Percentiles rank a stretch among this genome's conserved stretches.
These are phyloP conservation scores for Calosoma granatense DNA, from an alignment of 1,140 invertebrate genomes.

Conservation along the genomic window DNA sequence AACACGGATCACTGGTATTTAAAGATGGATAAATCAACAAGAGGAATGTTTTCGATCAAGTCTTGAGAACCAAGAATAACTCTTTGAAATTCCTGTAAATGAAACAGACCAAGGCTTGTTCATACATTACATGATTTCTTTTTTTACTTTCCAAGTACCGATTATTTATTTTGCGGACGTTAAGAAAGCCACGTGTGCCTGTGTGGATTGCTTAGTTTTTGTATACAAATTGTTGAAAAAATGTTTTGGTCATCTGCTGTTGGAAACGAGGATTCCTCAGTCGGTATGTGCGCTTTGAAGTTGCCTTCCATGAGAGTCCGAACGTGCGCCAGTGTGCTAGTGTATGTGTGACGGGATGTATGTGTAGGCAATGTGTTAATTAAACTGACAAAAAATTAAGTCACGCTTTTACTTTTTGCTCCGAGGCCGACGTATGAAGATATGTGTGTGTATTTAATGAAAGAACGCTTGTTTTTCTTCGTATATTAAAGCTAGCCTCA, in stretches of 20 bases:
- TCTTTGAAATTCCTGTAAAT: too few relatives aligned
- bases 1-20: too few relatives aligned
- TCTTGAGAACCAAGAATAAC: too few relatives aligned
- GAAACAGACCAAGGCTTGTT: too few relatives aligned
- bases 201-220: not conserved
- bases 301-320: not conserved
- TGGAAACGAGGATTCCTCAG: not conserved
- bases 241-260: not conserved
- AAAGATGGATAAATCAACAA: too few relatives aligned
- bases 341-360: not conserved
- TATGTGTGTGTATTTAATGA: too few relatives aligned
- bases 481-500: too few relatives aligned
- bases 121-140: not conserved
- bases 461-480: too few relatives aligned
- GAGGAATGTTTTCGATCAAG: too few relatives aligned
- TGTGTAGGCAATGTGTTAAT: constrained; percentile 9
- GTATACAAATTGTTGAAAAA: not conserved
- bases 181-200: not conserved
- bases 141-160: not conserved
- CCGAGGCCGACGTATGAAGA: not conserved
- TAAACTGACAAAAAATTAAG: constrained; percentile 9
- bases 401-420: constrained; percentile 6
- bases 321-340: too few relatives aligned
- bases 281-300: not conserved
- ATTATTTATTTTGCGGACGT: not conserved